Base-by-base conservation (phyloP, 2,888 invertebrate genomes). In the Pheosia gnoma region DNA sequence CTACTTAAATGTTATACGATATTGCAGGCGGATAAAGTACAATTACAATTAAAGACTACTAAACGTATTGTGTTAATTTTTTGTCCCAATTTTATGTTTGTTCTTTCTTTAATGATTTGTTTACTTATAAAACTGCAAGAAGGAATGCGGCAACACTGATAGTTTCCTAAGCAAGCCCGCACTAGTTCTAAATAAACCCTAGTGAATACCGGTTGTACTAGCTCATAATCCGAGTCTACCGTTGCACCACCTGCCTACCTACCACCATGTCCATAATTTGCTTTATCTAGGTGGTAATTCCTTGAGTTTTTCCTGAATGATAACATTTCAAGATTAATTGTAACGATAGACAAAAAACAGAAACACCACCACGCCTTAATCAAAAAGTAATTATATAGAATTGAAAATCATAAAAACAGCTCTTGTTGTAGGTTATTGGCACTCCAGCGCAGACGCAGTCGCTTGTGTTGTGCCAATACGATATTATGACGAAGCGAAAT, bases 121-220 rank as follows among this genome's bases (percentile, higher is more conserved):
- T 61, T 62, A 65, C 58, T 70, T 69, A 66, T 72, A 74, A 79
- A 71, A 72, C 68, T 65, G 65, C 59, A 61, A 67, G 64, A 59
- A 8, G 72, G 82, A 78, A 87, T 84, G 86, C 83, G 85, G 83
- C 66, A 85, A 84, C 79, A 25, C 25, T 25, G 79, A 83, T 84
- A 83, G 81, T 74, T 71, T 67, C 68, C 58, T 79, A 74, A 77
- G 66, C 69, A 66, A 65, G 58, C 63, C 59, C 68, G 65, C 72
- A 71, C 69, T 68, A 69, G 71, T 77, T 80, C 79, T 83, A 75
- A 79, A 77, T 72, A 78, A 75, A 72, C 73, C 80, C 79, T 81
- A 81, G 76, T 78, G 72, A 78, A 79, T 78, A 71, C 78, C 71
- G 78, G 80, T 84, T 82, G 77, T 79, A 70, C 67, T 74, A 63